A percentile compares a stretch with the other conserved stretches of the same genome.
These are phyloP conservation scores for Caiman crocodilus DNA, from an alignment of 2,797 vertebrate species.

Conservation along the genomic window DNA sequence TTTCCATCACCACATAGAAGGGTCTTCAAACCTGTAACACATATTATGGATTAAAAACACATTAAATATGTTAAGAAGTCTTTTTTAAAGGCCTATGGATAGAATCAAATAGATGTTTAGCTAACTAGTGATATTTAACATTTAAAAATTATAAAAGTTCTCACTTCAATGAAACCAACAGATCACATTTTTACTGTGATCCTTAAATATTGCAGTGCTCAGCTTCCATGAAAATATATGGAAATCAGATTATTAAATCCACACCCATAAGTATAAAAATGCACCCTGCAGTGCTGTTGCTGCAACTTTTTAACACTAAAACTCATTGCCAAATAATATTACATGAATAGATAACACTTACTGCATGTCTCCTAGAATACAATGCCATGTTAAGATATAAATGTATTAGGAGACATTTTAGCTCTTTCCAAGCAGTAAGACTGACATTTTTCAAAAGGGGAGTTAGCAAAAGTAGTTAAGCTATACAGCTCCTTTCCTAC, in stretches of 20 bases:
- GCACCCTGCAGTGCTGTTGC: background rate
- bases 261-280: background rate
- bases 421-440: background rate
- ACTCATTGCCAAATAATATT: background rate
- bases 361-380: slow-evolving; percentile 1
- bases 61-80: slow-evolving; percentile 34
- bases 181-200: background rate
- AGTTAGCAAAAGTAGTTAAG: background rate
- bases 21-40: slow-evolving; percentile 91
- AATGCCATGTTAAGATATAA: background rate
- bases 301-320: background rate
- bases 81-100: background rate
- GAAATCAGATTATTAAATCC: background rate
- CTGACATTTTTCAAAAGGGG: background rate
- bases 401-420: background rate
- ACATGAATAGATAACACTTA: background rate
- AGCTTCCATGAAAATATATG: background rate
- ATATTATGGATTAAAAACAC: background rate
- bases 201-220: background rate
- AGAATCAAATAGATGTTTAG: background rate
- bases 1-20: slow-evolving; percentile 92
- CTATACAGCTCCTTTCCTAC: background rate
- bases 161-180: background rate
- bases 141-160: background rate
- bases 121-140: background rate